These are phyloP conservation scores for Drosophila navojoa DNA, from an alignment of 1,140 invertebrate species.

Conservation along the genomic window DNA sequence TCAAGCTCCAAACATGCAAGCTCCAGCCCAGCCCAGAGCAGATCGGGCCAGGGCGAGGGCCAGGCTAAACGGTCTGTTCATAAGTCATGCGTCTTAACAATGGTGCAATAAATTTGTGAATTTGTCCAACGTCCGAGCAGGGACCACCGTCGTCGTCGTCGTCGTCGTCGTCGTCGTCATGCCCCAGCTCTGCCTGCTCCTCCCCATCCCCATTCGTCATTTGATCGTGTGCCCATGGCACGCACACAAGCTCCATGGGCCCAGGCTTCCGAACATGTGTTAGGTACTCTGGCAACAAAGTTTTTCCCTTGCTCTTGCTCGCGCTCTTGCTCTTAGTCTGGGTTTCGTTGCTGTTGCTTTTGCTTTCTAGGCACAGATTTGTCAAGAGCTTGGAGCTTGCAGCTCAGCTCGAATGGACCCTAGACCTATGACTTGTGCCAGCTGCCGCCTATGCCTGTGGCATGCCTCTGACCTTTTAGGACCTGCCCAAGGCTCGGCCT, in stretches of 20 bases:
- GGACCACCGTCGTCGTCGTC: constrained; percentile 62
- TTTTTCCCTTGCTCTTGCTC: constrained; percentile 3
- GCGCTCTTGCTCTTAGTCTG: constrained; percentile 5
- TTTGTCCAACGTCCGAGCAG: constrained; percentile 67
- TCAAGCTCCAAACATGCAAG: constrained; percentile 50
- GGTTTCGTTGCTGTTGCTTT: constrained; percentile 5
- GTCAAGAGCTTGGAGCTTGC: constrained; percentile 51
- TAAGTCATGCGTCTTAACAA: constrained; percentile 74
- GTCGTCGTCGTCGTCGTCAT: constrained; percentile 41
- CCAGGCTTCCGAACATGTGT: constrained; percentile 68
- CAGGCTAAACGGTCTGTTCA: constrained; percentile 53
- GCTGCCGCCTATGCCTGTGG: constrained; percentile 21
- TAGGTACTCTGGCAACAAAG: not conserved
- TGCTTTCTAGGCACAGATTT: constrained; percentile 66
- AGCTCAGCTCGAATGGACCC: constrained; percentile 28
- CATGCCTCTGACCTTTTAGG: constrained; percentile 15
- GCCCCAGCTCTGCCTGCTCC: not conserved
- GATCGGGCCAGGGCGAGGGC: not conserved
- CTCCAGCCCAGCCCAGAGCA: too few relatives aligned
- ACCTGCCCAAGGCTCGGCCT: not conserved
- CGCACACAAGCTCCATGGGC: constrained; percentile 23
- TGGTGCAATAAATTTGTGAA: constrained; percentile 81
- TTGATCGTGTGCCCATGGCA: constrained; percentile 67
- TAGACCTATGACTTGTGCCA: constrained; percentile 26
- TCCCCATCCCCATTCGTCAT: constrained; percentile 50